Conservation (phyloP, 2,888 invertebrate species). For the Scrobipalpa atriplicella region DNA sequence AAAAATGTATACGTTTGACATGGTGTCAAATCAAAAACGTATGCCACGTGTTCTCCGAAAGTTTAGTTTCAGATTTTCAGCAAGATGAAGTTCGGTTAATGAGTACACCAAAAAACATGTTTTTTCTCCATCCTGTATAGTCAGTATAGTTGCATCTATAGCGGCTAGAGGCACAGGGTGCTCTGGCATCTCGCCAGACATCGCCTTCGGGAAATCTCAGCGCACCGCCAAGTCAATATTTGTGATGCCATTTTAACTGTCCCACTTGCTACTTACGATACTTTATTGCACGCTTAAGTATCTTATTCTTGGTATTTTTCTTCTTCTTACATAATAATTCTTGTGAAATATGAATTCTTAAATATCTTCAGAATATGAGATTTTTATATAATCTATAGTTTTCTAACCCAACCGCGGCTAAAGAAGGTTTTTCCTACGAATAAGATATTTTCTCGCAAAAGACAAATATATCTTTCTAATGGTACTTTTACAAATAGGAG, state of each 20-base stretch:
- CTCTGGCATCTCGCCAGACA: conserved; percentile 42
- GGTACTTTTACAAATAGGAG: background rate
- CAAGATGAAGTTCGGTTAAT: too few species aligned
- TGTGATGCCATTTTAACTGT: conserved; percentile 70
- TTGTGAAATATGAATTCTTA: too few species aligned
- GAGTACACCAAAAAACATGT: too few species aligned
- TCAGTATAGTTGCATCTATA: background rate
- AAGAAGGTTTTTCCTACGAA: too few species aligned
- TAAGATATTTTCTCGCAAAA: too few species aligned
- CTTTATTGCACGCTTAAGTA: conserved; percentile 57
- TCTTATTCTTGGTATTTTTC: conserved; percentile 34
- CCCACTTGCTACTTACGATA: conserved; percentile 52
- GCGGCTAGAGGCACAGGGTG: conserved; percentile 22
- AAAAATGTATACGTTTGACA: too few species aligned
- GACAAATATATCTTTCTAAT: too few species aligned
- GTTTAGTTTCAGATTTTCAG: too few species aligned
- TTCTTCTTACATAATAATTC: background rate
- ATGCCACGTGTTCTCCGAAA: too few species aligned
- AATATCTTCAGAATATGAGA: background rate
- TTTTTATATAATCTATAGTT: too few species aligned
- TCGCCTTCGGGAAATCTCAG: conserved; percentile 49
- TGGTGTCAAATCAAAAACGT: too few species aligned
- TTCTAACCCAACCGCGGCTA: too few species aligned
- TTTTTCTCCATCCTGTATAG: background rate
- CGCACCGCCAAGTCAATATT: conserved; percentile 72